Evolutionary conservation across 2,888 invertebrate genomes (phyloP), one percentile per base, ranked within the genome.

Genomic region (Cheilosia variabilis): DNA sequence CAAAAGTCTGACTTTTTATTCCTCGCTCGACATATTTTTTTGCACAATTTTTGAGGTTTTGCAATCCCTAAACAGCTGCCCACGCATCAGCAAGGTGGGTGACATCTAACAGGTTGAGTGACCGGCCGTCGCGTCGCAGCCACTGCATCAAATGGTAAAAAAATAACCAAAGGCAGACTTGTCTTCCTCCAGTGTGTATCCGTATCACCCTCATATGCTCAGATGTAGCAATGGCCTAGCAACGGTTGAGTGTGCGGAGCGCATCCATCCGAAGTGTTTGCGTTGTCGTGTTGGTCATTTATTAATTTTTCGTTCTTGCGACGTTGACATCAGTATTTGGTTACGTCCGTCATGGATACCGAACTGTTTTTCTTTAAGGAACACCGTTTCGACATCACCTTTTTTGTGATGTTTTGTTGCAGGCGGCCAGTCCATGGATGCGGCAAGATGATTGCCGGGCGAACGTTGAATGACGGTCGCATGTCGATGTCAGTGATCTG

Each of bases 41-140:
- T 37, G 4, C 2, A 17, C 4, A 37, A 37, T 37, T 37, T 37
- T 37, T 13, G 37, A 13, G 1, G 15, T 41, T 24, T n/a, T 19
- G 41, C 27, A 55, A 6, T 13, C 13, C 2, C 55, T 41, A 5
- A 60, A 68, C 76, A 76, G 31, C 58, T 68, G 76, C 5, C 31
- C 10, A 52, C n/a, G 41, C 72, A 27, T 27, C 27, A 45, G 24
- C 76, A 37, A 68, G 76, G 66, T 68, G 76, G 77, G 68, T 68
- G 77, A 77, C 77, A 77, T 69, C 62, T 45, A 62, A 10, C 31
- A 60, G 27, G 77, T 77, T 77, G 77, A 77, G 24, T 77, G 77
- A 77, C 77, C 77, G 57, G 19, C 31, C 45, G 41, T 47, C 41
- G 37, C 45, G 41, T 47, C 41, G 37, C 41, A 53, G 27, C 52